A percentile compares a stretch with the other conserved stretches of the same genome.
Conservation (phyloP, 2,888 invertebrate species). For the Stenoptilia bipunctidactyla region DNA sequence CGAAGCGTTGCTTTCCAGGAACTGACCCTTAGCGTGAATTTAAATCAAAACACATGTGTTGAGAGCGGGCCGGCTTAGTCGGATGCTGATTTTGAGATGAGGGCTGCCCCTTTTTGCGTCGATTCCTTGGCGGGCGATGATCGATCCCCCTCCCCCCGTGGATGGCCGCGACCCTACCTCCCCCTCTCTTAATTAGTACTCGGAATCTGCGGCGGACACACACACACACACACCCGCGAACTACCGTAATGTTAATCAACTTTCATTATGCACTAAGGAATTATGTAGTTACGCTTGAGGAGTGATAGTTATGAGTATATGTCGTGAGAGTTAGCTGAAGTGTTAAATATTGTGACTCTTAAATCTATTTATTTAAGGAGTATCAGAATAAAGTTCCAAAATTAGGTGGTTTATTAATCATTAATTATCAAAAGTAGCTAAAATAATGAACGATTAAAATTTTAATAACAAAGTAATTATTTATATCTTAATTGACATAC, state of each 20-base stretch:
- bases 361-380: too few relatives aligned
- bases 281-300: constrained; percentile 69
- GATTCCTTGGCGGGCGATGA: constrained; percentile 68
- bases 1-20: constrained; percentile 56
- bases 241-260: constrained; percentile 65
- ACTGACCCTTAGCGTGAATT: constrained; percentile 64
- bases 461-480: too few relatives aligned
- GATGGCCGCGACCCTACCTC: constrained; percentile 55
- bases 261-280: constrained; percentile 72
- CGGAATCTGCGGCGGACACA: constrained; percentile 88
- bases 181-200: constrained; percentile 88
- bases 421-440: too few relatives aligned
- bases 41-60: constrained; percentile 70
- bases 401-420: too few relatives aligned
- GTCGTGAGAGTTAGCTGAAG: too few relatives aligned
- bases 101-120: constrained; percentile 68
- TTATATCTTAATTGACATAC: too few relatives aligned
- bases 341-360: too few relatives aligned
- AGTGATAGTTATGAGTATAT: constrained; percentile 65
- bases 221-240: constrained; percentile 69
- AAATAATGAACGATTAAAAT: too few relatives aligned
- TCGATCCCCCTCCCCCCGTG: constrained; percentile 59
- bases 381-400: too few relatives aligned
- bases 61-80: constrained; percentile 59
- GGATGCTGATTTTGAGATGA: constrained; percentile 65